A percentile compares a stretch with the other conserved stretches of the same genome.
phyloP scores from a whole-genome alignment of 2,888 invertebrate genomes.

The Chouioia cunea region DNA sequence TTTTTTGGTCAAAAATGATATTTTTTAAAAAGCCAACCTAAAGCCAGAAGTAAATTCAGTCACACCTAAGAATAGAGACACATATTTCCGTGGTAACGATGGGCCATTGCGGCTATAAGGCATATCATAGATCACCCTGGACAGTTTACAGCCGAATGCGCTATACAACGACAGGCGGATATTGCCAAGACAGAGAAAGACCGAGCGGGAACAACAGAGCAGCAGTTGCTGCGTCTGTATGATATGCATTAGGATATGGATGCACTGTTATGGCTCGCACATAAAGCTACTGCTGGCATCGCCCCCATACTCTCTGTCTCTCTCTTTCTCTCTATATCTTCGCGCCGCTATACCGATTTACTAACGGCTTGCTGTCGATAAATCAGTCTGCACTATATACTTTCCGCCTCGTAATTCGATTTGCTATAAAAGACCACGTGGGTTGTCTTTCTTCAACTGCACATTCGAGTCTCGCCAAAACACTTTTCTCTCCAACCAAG shows the following conservation, averaged over 20 bases:
- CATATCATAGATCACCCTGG: constrained; percentile 59
- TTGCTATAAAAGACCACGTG: neutral
- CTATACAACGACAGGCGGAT: constrained; percentile 55
- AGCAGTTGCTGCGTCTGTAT: neutral
- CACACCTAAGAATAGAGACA: neutral
- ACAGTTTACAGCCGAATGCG: constrained; percentile 64
- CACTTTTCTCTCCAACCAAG: constrained; percentile 21
- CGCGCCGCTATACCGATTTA: constrained; percentile 66
- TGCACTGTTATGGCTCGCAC: constrained; percentile 67
- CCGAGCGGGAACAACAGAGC: neutral
- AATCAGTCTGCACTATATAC: constrained; percentile 52
- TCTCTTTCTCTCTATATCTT: constrained; percentile 59
- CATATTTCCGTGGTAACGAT: constrained; percentile 41
- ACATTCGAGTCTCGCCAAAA: constrained; percentile 29
- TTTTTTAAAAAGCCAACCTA: no score
- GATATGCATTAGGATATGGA: constrained; percentile 41
- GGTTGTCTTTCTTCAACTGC: neutral
- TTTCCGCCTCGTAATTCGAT: constrained; percentile 32
- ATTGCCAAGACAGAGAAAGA: constrained; percentile 33
- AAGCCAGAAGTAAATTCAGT: no score
- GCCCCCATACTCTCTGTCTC: constrained; percentile 55
- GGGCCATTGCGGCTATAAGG: constrained; percentile 45
- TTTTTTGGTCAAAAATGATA: no score
- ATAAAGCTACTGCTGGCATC: constrained; percentile 65
- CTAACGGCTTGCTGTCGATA: constrained; percentile 62